Percentiles rank a stretch among this genome's conserved stretches.
Conservation (phyloP, 2,113 vertebrate genomes). For the Notarius lentiginosus region DNA sequence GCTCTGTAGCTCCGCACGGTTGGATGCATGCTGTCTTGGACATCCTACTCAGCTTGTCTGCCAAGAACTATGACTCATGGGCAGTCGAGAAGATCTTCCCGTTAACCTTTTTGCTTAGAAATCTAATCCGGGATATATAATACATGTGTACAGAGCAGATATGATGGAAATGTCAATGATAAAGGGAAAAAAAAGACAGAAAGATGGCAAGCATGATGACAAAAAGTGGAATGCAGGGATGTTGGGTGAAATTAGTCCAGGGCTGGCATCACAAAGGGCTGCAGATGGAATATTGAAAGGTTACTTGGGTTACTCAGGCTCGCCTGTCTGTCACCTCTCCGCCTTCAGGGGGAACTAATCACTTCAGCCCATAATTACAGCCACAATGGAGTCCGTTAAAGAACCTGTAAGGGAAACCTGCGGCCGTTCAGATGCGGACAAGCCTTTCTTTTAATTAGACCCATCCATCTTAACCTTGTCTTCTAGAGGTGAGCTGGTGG, state of each 20-base stretch:
- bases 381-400: conserved; percentile 77
- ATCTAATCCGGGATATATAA: conserved; percentile 58
- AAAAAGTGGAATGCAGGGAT: conserved; percentile 49
- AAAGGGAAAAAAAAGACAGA: conserved; percentile 8
- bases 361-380: conserved; percentile 80
- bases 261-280: conserved; percentile 69
- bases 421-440: conserved; percentile 72
- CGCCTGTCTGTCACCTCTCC: conserved; percentile 80
- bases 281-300: conserved; percentile 76
- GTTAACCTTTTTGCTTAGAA: conserved; percentile 67
- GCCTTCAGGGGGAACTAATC: conserved; percentile 77
- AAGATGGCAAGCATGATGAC: conserved; percentile 10
- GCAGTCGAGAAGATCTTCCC: conserved; percentile 64
- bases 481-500: conserved; percentile 75
- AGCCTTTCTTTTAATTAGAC: conserved; percentile 78
- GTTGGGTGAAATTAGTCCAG: conserved; percentile 70
- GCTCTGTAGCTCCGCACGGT: conserved; percentile 75
- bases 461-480: conserved; percentile 83
- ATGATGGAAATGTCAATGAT: conserved; percentile 21
- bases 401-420: conserved; percentile 81
- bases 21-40: conserved; percentile 60
- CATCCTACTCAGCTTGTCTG: conserved; percentile 57
- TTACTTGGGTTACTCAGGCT: conserved; percentile 77
- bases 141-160: neutral
- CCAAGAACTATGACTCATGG: conserved; percentile 65